Base-by-base conservation (phyloP, 2,797 vertebrate genomes). In the Halcyon leucocephala region DNA sequence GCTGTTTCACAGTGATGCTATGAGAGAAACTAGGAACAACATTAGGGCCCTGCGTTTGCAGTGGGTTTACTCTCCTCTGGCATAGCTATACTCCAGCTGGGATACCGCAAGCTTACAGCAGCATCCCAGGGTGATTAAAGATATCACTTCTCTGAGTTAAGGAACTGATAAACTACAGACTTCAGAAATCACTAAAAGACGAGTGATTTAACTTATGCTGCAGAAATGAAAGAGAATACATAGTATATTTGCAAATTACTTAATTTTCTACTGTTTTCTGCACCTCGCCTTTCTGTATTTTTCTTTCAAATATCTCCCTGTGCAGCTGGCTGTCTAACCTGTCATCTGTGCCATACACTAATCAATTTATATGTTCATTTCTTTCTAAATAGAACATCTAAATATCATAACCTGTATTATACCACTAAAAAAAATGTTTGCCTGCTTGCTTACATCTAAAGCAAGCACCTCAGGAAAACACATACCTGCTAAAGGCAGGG, bases 201-300 rank as follows among this genome's bases (percentile, higher is more conserved):
- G 21, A 69, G 54, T 31, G 21, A 71, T 71, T 37, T 62, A 37
- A 57, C 13, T 76, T 51, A 33, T 3, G 46, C 37, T 55, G 70
- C 26, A 42, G 37, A n/a, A 80, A 62, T 58, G 7, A 22, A 66
- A 66, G 90, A 66, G 19, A 79, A 71, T 33, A 10, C n/a, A 46
- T 19, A 71, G 19, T 1, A 0, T 10, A 42, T 15, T 1, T 86
- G 7, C 2, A 9, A 22, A 16, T 41, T 55, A 21, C 35, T 70
- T n/a, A 12, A 39, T 77, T 58, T 77, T 64, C 33, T 72, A 13
- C n/a, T 10, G 1, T 48, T 69, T 82, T 52, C 29, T 26, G 42
- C 16, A 25, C 28, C 9, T 57, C 73, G 14, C 9, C 37, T 71
- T 82, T 46, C 19, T 16, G 42, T 65, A 15, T 8, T 55, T 73